Evolutionary conservation across 2,113 vertebrate genomes (phyloP), one percentile per base, ranked within the genome.

Genomic region (Anseranas semipalmata): DNA sequence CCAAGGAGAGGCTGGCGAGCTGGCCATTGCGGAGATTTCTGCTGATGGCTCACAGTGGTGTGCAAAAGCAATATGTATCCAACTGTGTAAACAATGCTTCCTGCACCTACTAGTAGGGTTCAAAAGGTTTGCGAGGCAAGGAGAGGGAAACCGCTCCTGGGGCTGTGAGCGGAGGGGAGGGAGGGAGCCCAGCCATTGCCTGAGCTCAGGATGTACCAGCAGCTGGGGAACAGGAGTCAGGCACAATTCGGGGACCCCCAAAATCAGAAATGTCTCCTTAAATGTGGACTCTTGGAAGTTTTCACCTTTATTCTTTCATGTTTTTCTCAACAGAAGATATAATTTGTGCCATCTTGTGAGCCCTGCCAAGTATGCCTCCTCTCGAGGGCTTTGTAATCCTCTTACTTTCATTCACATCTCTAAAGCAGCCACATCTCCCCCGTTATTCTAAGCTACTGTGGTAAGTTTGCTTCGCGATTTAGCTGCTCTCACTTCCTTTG

Each of bases 1-100:
- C 97, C 98, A 97, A 95, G 88, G 89, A 93, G 83, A 94, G 91
- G 90, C 94, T 89, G 97, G 90, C 3, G 94, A 95, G 94, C 96
- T 78, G 71, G 96, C 97, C 91, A 56, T 66, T 37, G 55, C 11
- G 46, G 93, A 66, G 84, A 37, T 95, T 95, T 97, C 96, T 96
- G 96, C 93, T 91, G 91, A 84, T 90, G 43, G 85, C 19, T 91
- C 96, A 76, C 97, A 95, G 97, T 95, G 96, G 95, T 95, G 96
- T 50, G 70, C 97, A 97, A 96, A 91, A 97, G 97, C 94, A 96
- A 60, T 89, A 93, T 73, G 95, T 89, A 41, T 95, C 97, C 96
- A 92, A 52, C 95, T 89, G 53, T 90, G 95, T 84, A 96, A 97
- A 93, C 41, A 85, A 94, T 86, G 95, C 89, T 95, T 89, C 81